Conservation (phyloP, 1,140 invertebrate species). For the Macrocentrus cingulum region DNA sequence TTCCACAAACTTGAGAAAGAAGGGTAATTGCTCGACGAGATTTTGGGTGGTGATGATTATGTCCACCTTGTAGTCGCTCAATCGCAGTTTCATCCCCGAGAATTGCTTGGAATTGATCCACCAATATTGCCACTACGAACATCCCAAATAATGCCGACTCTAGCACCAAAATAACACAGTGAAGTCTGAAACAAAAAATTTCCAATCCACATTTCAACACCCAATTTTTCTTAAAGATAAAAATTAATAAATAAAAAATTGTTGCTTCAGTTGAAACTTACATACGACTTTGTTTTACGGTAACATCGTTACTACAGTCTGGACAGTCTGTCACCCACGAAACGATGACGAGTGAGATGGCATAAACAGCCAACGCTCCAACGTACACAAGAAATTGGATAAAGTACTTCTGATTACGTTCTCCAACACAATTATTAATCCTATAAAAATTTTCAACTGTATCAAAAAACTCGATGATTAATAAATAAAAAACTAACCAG, state of each 20-base stretch:
- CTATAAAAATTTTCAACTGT: slow-evolving; percentile 56
- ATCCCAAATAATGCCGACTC: slow-evolving; percentile 85
- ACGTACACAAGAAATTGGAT: slow-evolving; percentile 88
- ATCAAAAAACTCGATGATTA: slow-evolving; percentile 2
- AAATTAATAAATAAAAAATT: slow-evolving; percentile 16
- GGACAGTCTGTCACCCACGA: slow-evolving; percentile 78
- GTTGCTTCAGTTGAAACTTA: slow-evolving; percentile 62
- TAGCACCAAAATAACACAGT: slow-evolving; percentile 80
- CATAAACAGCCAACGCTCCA: slow-evolving; percentile 68
- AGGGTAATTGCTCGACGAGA: slow-evolving; percentile 67
- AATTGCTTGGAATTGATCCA: slow-evolving; percentile 87
- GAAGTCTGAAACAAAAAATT: slow-evolving; percentile 65
- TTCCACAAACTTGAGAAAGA: slow-evolving; percentile 79
- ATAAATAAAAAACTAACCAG: slow-evolving; percentile 58
- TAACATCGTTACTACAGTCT: slow-evolving; percentile 68
- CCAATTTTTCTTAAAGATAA: not conserved
- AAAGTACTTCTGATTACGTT: slow-evolving; percentile 93
- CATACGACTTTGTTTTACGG: slow-evolving; percentile 75
- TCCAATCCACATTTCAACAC: slow-evolving; percentile 13
- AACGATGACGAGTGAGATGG: slow-evolving; percentile 70
- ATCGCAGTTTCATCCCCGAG: slow-evolving; percentile 80
- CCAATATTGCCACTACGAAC: slow-evolving; percentile 86
- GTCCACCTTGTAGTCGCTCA: slow-evolving; percentile 71
- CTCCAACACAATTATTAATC: slow-evolving; percentile 94
- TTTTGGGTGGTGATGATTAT: slow-evolving; percentile 67